Percentiles rank a stretch among this genome's conserved stretches.
Evolutionary conservation across 2,797 vertebrate genomes (phyloP).

Genomic region (Nyctalus aviator): DNA sequence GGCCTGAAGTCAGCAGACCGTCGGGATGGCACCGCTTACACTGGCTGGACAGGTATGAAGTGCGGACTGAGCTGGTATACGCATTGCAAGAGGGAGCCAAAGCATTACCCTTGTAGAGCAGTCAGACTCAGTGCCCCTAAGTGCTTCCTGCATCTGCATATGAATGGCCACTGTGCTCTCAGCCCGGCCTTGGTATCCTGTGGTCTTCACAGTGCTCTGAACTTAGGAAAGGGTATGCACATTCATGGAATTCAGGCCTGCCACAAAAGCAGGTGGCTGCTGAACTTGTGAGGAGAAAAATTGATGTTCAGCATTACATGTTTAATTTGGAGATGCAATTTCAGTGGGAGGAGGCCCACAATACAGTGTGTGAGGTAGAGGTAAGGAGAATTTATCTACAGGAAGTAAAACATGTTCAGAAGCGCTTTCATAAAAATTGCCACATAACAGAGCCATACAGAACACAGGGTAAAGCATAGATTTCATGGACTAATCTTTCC

Average conservation of each 20-base stretch:
- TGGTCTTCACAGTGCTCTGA: background rate
- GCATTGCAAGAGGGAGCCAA: background rate
- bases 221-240: background rate
- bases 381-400: background rate
- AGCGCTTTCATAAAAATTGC: background rate
- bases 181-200: background rate
- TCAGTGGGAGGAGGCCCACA: background rate
- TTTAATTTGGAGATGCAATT: constrained; percentile 21
- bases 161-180: background rate
- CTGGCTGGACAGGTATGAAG: constrained; percentile 95
- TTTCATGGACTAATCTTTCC: background rate
- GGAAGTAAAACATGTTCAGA: background rate
- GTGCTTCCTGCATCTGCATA: background rate
- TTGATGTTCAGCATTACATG: background rate
- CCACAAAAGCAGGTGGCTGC: background rate
- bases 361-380: background rate
- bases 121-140: background rate
- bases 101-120: background rate
- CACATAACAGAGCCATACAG: background rate
- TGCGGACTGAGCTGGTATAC: background rate
- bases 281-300: background rate
- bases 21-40: constrained; percentile 93
- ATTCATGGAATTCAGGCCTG: background rate
- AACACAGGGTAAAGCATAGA: background rate
- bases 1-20: constrained; percentile 94